Evolutionary conservation across 2,888 invertebrate species (phyloP), one percentile per base, ranked within the genome.

Genomic region (Melikaiella ostensackeni): DNA sequence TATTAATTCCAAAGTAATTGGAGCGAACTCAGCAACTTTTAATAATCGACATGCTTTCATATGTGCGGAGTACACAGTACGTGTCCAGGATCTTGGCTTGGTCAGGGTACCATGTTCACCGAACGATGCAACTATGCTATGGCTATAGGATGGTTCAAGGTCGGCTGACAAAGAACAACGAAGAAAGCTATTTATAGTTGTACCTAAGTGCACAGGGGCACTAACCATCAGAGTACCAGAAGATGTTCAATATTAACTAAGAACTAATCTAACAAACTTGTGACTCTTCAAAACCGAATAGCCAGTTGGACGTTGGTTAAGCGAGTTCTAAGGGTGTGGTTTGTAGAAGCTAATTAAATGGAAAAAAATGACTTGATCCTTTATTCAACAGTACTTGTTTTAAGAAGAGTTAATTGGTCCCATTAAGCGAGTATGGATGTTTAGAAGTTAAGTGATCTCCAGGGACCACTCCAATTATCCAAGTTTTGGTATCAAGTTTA

Each of bases 111-210:
- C 77, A 75, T 66, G 75, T 70, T 64, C 35, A 64, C 33, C 62
- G 64, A 62, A 74, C 70, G 38, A 74, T 70, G 70, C 70, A 70
- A 74, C 80, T 82, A 77, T 77, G 80, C 76, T 78, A 75, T 81
- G 83, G 75, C 83, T 82, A 83, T 85, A 83, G 85, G 81, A 80
- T 81, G 86, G 87, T 88, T 88, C 88, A 88, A 88, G 88, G 88
- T 85, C 88, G 86, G 85, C 82, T 86, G 84, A 79, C 83, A 82
- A 78, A 79, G 76, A 82, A 83, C 83, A 83, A 78, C 77, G 84
- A 82, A 84, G 83, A 84, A 81, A 83, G 82, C 80, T 84, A 84
- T 82, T 83, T 82, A 82, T 82, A 83, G 80, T 59, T 70, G n/a
- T 50, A 70, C 50, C 30, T 70, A 70, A 70, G n/a, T 30, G 50